Conservation (phyloP, 64 coral and sea anemone genomes). For the Montipora efflorescens region DNA sequence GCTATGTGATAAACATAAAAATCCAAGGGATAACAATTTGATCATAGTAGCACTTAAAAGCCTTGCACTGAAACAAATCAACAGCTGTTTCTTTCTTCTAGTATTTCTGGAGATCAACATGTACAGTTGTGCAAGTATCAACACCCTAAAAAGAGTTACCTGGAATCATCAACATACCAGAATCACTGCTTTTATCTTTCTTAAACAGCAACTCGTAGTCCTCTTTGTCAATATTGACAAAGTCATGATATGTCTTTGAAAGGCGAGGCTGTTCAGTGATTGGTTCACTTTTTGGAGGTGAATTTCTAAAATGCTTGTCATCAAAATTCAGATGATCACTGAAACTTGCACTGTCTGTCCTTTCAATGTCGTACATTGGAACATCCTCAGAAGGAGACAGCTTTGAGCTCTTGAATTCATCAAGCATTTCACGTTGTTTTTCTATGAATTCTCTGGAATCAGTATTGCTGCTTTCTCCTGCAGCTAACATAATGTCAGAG, state of each 20-base stretch:
- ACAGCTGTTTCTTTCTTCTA: no score
- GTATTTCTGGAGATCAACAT: no score
- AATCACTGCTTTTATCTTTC: not conserved
- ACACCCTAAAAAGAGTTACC: not conserved
- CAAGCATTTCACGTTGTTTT: not conserved
- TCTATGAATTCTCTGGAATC: not conserved
- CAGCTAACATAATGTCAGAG: not conserved
- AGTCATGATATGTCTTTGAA: not conserved
- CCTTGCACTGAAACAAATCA: no score
- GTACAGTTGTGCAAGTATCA: no score
- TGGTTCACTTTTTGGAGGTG: conserved; percentile 7
- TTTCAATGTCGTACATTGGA: conserved; percentile 12
- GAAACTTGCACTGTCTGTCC: conserved; percentile 1
- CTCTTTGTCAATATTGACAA: not conserved
- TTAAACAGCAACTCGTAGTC: not conserved
- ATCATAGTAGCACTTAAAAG: no score
- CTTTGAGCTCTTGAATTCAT: not conserved
- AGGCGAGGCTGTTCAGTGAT: not conserved
- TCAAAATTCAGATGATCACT: conserved; percentile 33
- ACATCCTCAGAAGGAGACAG: not conserved
- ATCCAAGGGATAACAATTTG: no score
- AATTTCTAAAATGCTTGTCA: conserved; percentile 40
- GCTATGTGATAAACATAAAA: no score
- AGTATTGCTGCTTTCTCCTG: not conserved
- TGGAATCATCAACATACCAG: not conserved